phyloP scores from a whole-genome alignment of 1,140 invertebrate species.

The Alviniconcha marisindica region DNA sequence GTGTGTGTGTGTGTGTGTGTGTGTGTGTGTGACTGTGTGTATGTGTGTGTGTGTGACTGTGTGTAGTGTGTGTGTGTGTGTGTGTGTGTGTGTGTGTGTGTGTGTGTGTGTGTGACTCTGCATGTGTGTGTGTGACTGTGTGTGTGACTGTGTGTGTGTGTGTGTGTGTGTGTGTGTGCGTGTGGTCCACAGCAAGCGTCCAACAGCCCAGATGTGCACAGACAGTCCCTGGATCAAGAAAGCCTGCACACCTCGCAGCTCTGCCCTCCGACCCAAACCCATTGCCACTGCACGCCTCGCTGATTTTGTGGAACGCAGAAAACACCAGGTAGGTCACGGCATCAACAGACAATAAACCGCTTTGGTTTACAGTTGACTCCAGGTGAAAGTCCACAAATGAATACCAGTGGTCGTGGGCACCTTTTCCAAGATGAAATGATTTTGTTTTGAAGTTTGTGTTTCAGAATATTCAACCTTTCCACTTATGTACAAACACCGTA shows the following conservation, averaged over 20 bases:
- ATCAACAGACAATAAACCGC: neutral
- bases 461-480: neutral
- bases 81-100: slow-evolving; percentile 5
- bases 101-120: neutral
- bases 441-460: neutral
- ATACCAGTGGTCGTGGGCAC: neutral
- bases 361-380: neutral
- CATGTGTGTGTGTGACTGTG: too few species aligned
- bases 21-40: too few species aligned
- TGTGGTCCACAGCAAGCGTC: slow-evolving; percentile 57
- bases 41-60: too few species aligned
- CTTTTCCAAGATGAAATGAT: neutral
- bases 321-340: slow-evolving; percentile 53
- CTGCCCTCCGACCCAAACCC: slow-evolving; percentile 58
- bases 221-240: slow-evolving; percentile 69
- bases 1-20: too few species aligned
- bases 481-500: neutral
- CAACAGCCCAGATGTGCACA: slow-evolving; percentile 66
- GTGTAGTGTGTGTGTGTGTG: neutral
- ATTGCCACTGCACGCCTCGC: slow-evolving; percentile 66
- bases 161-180: slow-evolving; percentile 11
- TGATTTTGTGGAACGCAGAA: slow-evolving; percentile 71
- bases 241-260: slow-evolving; percentile 48
- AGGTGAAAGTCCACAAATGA: neutral
- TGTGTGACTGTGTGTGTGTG: too few species aligned